Base-by-base conservation (phyloP, 2,797 vertebrate genomes). In the Amblyopsis hoosieri region DNA sequence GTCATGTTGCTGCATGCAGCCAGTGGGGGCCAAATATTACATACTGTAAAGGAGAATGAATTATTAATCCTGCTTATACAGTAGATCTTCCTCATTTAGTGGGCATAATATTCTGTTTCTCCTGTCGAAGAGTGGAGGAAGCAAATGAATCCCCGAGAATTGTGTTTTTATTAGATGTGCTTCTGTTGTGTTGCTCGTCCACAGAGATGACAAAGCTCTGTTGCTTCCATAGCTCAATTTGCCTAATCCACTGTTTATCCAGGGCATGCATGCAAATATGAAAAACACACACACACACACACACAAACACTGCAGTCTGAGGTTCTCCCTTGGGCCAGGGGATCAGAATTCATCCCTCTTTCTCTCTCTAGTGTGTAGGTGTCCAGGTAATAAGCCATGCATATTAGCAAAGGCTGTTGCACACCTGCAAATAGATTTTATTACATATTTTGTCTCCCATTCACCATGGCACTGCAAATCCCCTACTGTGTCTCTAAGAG, bases 11-110 rank as follows among this genome's bases (percentile, higher is more conserved):
- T 3, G 62, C 60, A 64, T 3, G 62, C 60, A 64, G 31, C 56
- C 45, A 70, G 61, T 54, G 61, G 37, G 7, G 50, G 56, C 54
- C 64, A 80, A 82, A 85, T 69, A 76, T 84, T 67, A 69, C 49
- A 60, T 51, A 66, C 62, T 50, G 37, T 42, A 42, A 42, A 42
- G 0, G 57, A 42, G 45, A 37, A 8, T 15, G 45, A 74, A 66
- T 2, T 7, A 67, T 54, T 55, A 45, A n/a, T 67, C 64, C 56
- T 55, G 71, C 74, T 63, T 50, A 52, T 51, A 13, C 45, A 57
- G 70, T 72, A 60, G n/a, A 76, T 53, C 12, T 11, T 57, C 5
- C 47, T 37, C 58, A 52, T 53, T 63, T 31, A 14, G 61, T 54
- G 58, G 52, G 14, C 3, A 23, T 50, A 14, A 54, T 54, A 31